Percentiles rank a stretch among this genome's conserved stretches.
These are phyloP conservation scores for Dryomyza anilis DNA, from an alignment of 2,888 invertebrate genomes.

Conservation along the genomic window DNA sequence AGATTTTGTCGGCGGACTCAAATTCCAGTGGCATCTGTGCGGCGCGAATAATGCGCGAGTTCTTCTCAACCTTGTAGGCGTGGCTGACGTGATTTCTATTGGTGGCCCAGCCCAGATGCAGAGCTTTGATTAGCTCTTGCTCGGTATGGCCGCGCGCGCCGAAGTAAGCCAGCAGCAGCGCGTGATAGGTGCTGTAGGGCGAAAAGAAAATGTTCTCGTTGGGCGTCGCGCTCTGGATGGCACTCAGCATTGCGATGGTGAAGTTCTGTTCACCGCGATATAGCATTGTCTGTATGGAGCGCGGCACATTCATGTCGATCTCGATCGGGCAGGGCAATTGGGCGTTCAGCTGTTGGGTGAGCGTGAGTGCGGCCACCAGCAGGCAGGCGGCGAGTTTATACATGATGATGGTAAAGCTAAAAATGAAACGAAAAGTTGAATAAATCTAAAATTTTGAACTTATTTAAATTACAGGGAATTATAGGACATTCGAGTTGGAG, in stretches of 20 bases:
- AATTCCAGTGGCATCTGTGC: slow-evolving; percentile 72
- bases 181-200: slow-evolving; percentile 84
- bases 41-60: slow-evolving; percentile 63
- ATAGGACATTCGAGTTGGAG: no score
- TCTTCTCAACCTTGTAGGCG: slow-evolving; percentile 75
- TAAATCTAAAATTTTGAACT: no score
- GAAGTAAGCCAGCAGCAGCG: slow-evolving; percentile 79
- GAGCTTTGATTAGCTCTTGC: slow-evolving; percentile 46
- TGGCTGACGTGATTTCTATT: slow-evolving; percentile 75
- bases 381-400: background rate
- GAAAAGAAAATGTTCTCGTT: slow-evolving; percentile 85
- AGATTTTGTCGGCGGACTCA: slow-evolving; percentile 78
- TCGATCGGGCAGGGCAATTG: slow-evolving; percentile 28
- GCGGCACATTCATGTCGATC: slow-evolving; percentile 30
- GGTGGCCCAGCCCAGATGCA: slow-evolving; percentile 55
- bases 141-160: slow-evolving; percentile 77
- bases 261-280: slow-evolving; percentile 71
- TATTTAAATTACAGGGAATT: no score
- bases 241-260: slow-evolving; percentile 72
- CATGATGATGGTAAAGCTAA: slow-evolving; percentile 6
- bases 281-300: slow-evolving; percentile 53
- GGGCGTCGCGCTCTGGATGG: slow-evolving; percentile 69
- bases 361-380: background rate
- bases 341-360: background rate
- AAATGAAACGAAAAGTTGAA: background rate